Conservation (phyloP, 2,888 invertebrate species). For the Pecten maximus region DNA sequence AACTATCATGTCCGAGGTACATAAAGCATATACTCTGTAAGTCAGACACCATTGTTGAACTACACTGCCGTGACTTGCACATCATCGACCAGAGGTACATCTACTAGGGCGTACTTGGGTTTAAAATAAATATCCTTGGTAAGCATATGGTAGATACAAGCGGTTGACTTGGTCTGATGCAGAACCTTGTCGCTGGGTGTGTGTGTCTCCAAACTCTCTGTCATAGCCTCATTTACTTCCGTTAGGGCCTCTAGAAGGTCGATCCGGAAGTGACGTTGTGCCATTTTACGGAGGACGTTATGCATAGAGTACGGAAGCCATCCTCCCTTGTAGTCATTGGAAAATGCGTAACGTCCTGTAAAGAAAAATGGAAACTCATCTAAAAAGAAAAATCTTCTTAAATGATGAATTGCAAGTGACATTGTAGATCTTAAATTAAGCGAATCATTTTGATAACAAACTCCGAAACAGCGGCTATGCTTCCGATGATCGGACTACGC, state of each 20-base stretch:
- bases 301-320: not conserved
- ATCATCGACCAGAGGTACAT: not conserved
- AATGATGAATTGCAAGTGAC: too few species aligned
- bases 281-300: not conserved
- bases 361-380: not conserved
- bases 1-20: too few species aligned
- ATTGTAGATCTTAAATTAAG: too few species aligned
- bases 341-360: not conserved
- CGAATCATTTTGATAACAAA: too few species aligned
- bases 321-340: not conserved
- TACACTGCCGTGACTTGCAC: not conserved
- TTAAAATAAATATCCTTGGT: not conserved
- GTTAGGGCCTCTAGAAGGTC: not conserved
- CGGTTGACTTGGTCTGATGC: not conserved
- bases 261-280: not conserved
- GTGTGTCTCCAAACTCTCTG: not conserved
- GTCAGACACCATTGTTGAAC: too few species aligned
- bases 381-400: not conserved
- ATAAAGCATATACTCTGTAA: too few species aligned
- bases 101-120: not conserved
- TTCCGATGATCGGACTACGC: too few species aligned
- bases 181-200: not conserved
- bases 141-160: conserved; percentile 21
- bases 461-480: too few species aligned
- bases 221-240: not conserved